These are phyloP conservation scores for Halcyon malimbica DNA, from an alignment of 2,113 vertebrate genomes.

Conservation along the genomic window DNA sequence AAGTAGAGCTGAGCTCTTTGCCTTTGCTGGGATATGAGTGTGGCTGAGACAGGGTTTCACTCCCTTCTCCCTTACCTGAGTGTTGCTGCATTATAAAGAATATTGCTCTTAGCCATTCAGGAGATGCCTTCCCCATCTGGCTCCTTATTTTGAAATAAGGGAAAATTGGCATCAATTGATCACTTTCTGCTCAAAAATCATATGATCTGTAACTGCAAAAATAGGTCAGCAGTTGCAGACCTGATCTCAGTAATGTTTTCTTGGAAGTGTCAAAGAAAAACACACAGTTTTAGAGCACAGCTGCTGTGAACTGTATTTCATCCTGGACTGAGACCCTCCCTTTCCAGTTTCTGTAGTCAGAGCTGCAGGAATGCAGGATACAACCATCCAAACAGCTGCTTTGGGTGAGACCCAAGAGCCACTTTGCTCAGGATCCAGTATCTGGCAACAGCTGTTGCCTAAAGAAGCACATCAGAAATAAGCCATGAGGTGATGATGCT, in stretches of 20 bases:
- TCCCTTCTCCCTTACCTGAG: background rate
- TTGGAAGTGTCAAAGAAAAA: background rate
- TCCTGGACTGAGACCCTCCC: background rate
- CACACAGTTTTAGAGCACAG: background rate
- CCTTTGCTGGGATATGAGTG: background rate
- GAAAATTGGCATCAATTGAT: background rate
- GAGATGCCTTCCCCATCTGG: background rate
- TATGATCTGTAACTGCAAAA: background rate
- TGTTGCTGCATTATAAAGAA: background rate
- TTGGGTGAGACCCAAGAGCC: background rate
- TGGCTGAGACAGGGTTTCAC: background rate
- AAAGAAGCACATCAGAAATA: background rate
- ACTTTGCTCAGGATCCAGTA: background rate
- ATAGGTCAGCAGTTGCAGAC: background rate
- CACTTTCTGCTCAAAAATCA: background rate
- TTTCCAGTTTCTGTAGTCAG: background rate
- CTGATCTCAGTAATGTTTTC: background rate
- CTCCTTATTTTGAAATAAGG: background rate
- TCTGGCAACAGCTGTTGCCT: background rate
- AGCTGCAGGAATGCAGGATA: background rate
- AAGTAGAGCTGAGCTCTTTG: background rate
- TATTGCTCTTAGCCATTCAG: background rate
- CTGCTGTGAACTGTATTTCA: background rate
- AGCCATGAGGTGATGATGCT: background rate
- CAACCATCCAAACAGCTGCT: background rate